Base-by-base conservation (phyloP, 2,888 invertebrate species). In the Blomia tropicalis region DNA sequence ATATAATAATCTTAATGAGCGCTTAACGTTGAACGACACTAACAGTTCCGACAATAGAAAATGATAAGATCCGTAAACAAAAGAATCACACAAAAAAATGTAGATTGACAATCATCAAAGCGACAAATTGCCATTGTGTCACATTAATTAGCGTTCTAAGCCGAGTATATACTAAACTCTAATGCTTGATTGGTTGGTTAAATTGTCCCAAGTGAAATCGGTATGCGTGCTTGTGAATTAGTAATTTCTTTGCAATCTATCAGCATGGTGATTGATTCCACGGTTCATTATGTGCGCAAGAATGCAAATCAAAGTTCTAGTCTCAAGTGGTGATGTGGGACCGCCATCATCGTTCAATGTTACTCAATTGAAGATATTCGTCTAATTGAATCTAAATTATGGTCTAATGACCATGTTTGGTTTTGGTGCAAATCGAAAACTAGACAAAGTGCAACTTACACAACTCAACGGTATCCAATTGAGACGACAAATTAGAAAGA, bases 111-210 rank as follows among this genome's bases (percentile, higher is more conserved):
- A n/a, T 17, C 36, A 36, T 27, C 51, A 47, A 27, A n/a, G 51
- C 51, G 27, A 47, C 51, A 47, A 47, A 47, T 47, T 47, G 51
- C 51, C 51, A 14, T 47, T 47, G 51, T 47, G 51, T 47, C 51
- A n/a, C 14, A 47, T 47, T 47, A 47, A 47, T 47, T 47, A 47
- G 51, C 51, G 51, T n/a, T 7, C 7, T 11, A 19, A 22, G 51
- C 51, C n/a, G n/a, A 47, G 7, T 11, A 47, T 11, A n/a, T n/a
- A n/a, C 14, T n/a, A 41, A 14, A 41, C 14, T 41, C 41, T 41
- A 17, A 17, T n/a, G 14, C 41, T 41, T 41, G 14, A 14, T 41
- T 11, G 7, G 51, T 47, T 27, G 22, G 7, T 27, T 47, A 47
- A 47, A 7, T 47, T 47, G 51, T 47, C 51, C 51, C 51, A 7